phyloP scores from a whole-genome alignment of 2,113 vertebrate genomes.

The Centrocercus urophasianus region DNA sequence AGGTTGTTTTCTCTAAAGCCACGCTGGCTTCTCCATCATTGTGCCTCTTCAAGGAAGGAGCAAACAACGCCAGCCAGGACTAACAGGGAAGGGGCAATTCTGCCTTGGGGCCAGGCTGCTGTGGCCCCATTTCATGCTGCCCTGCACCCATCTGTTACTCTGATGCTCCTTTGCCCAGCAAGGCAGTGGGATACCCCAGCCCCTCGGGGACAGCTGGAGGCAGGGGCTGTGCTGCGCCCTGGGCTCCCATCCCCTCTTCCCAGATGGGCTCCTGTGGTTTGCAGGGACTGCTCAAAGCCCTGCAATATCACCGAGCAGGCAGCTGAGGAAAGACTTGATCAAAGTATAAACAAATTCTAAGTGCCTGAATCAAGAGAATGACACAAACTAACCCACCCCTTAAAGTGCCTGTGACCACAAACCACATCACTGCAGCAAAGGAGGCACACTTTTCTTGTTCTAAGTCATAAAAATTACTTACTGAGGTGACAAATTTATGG shows the following conservation, averaged over 20 bases:
- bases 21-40: background rate
- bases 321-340: background rate
- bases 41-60: background rate
- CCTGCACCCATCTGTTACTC: background rate
- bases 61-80: background rate
- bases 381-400: background rate
- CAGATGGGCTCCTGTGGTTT: background rate
- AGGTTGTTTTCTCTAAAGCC: background rate
- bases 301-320: background rate
- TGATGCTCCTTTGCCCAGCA: background rate
- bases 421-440: conserved; percentile 22
- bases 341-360: background rate
- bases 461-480: conserved; percentile 28
- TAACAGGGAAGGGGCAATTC: background rate
- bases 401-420: conserved; percentile 32
- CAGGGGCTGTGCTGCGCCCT: background rate
- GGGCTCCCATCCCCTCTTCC: background rate
- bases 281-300: background rate
- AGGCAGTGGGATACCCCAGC: fast-evolving
- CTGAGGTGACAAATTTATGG: conserved; percentile 60
- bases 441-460: background rate
- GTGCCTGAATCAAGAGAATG: background rate
- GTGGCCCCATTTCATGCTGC: background rate
- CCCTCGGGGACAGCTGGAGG: background rate
- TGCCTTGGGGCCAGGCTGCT: background rate